Evolutionary conservation across 1,140 invertebrate species (phyloP).

Genomic region (Drosophila elegans): DNA sequence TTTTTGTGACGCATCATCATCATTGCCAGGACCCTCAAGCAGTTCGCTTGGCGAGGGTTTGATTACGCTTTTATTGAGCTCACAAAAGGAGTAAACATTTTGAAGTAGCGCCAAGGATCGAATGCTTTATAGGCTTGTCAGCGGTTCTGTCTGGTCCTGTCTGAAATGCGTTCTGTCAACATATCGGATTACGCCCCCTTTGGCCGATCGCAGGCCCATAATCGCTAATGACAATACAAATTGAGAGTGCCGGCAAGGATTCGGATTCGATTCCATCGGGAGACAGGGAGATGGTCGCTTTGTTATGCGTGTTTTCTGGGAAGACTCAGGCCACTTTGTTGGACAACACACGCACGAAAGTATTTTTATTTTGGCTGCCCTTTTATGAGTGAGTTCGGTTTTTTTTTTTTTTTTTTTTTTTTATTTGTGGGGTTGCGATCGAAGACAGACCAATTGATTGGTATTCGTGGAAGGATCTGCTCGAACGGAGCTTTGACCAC

Average conservation of each 20-base stretch:
- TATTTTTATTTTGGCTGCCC: constrained; percentile 47
- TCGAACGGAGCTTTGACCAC: constrained; percentile 26
- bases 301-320: constrained; percentile 73
- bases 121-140: constrained; percentile 79
- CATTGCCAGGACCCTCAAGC: constrained; percentile 18
- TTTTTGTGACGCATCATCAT: constrained; percentile 57
- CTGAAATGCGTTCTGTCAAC: constrained; percentile 67
- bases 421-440: constrained; percentile 22
- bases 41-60: constrained; percentile 63
- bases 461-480: constrained; percentile 53
- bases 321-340: constrained; percentile 63
- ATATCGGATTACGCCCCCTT: constrained; percentile 73
- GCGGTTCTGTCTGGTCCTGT: constrained; percentile 26
- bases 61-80: constrained; percentile 75
- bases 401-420: neutral
- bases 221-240: constrained; percentile 83
- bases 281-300: constrained; percentile 40
- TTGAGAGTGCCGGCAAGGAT: constrained; percentile 50
- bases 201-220: constrained; percentile 48
- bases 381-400: neutral
- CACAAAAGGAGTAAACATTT: constrained; percentile 80
- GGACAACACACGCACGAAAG: constrained; percentile 54
- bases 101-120: constrained; percentile 75
- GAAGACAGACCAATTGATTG: constrained; percentile 52
- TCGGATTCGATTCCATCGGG: constrained; percentile 28